Evolutionary conservation across 2,113 vertebrate genomes (phyloP), one percentile per base, ranked within the genome.

Genomic region (Atractosteus spatula): DNA sequence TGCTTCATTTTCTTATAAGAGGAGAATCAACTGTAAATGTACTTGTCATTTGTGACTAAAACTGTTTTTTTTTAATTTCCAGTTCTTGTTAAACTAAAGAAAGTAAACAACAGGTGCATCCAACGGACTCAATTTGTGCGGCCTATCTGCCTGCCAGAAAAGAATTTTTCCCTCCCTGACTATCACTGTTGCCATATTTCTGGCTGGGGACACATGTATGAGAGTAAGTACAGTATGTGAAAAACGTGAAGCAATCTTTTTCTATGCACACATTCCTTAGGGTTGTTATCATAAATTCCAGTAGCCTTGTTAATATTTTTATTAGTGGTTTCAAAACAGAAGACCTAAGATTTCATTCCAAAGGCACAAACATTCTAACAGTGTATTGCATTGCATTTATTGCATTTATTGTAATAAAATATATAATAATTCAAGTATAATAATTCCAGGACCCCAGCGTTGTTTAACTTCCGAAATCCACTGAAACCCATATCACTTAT

Each of bases 21-120:
- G 29, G 2, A 29, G 29, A 29, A 29, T 29, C 29, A 29, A 29
- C 29, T 29, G 29, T 29, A 29, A 29, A 29, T 29, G 29, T 29
- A 29, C 47, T 51, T 2, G 47, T 10, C 5, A 10, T 51, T 7
- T 17, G 66, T 44, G n/a, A 54, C 54, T 68, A 55, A 68, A 68
- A 45, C 10, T 7, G 10, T 59, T 44, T 45, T 17, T 51, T 41
- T 75, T 71, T 76, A n/a, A 71, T 47, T 51, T 68, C 41, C 83
- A 99, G 97, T 89, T 74, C 88, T 99, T 83, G 81, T 99, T 69
- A 96, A 93, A 62, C 87, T 99, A 83, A 95, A 94, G 87, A 98
- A 94, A 87, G 87, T 87, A 0, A 87, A 95, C 0, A 89, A 92
- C 0, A 87, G 80, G 3, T 99, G 97, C 44, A 95, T 92, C 0